A percentile compares a stretch with the other conserved stretches of the same genome.
Conservation (phyloP, 2,797 vertebrate species). For the Micrastur ruficollis region DNA sequence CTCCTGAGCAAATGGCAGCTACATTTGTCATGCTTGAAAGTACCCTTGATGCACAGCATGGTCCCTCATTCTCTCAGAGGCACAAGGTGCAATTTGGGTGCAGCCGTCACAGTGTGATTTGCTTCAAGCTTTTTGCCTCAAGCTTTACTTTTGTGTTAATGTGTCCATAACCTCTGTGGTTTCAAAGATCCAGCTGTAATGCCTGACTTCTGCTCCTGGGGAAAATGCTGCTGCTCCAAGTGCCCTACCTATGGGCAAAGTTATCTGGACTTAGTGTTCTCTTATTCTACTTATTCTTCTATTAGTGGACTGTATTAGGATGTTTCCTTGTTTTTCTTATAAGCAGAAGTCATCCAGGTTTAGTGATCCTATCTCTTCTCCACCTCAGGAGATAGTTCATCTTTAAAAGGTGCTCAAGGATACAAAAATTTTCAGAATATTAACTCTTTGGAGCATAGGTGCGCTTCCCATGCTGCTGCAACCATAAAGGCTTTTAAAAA, state of each 20-base stretch:
- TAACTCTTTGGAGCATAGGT: background rate
- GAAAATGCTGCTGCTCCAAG: background rate
- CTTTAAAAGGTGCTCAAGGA: background rate
- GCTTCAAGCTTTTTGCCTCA: background rate
- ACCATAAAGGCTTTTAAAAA: background rate
- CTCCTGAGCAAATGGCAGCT: background rate
- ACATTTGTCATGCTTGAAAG: background rate
- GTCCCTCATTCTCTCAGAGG: background rate
- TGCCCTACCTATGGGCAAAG: background rate
- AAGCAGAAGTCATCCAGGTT: background rate
- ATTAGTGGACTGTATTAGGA: background rate
- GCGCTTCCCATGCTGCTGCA: fast-evolving
- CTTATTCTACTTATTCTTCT: background rate
- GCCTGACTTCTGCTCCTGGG: background rate
- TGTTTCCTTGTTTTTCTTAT: background rate
- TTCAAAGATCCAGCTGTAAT: background rate
- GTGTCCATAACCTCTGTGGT: background rate
- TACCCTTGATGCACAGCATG: background rate
- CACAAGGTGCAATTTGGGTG: background rate
- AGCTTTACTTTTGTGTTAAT: background rate
- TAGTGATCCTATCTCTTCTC: background rate
- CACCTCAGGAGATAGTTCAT: background rate
- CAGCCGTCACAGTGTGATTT: background rate
- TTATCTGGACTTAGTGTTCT: background rate
- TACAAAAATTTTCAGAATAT: background rate